phyloP scores from a whole-genome alignment of 2,113 vertebrate genomes.

The Emydocephalus ijimae region DNA sequence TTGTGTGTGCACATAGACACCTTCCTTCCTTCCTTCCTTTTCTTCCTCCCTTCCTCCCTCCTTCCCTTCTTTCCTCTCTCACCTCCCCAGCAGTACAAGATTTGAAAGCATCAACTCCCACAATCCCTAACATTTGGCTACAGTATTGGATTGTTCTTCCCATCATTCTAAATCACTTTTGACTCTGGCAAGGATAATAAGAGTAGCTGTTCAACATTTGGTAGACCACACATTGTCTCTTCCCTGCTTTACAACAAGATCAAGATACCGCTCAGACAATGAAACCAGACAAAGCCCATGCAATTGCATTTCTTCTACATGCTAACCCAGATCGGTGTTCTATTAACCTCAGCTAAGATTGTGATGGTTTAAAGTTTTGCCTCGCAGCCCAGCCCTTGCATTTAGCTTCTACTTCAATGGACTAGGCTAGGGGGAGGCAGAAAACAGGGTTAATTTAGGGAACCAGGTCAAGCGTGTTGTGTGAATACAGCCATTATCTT shows the following conservation, averaged over 20 bases:
- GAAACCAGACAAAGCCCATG: background rate
- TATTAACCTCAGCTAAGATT: background rate
- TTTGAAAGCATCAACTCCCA: background rate
- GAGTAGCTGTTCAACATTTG: background rate
- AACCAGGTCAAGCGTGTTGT: background rate
- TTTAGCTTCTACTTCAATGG: background rate
- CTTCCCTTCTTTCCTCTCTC: background rate
- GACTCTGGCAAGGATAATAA: background rate
- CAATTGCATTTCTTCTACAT: background rate
- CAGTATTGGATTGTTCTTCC: background rate
- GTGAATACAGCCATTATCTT: slow-evolving; percentile 43
- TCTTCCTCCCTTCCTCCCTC: background rate
- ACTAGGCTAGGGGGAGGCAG: background rate
- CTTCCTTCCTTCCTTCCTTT: too few species aligned
- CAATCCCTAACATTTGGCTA: background rate
- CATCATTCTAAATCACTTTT: background rate
- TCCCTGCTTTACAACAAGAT: background rate
- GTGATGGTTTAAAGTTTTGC: background rate
- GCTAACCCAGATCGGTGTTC: background rate
- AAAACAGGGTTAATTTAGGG: background rate
- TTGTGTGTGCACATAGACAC: background rate
- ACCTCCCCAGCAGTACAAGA: background rate
- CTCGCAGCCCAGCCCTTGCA: background rate
- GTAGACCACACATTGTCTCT: background rate
- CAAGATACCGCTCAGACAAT: background rate